phyloP scores from a whole-genome alignment of 2,113 vertebrate species.

The Regulus satrapa region DNA sequence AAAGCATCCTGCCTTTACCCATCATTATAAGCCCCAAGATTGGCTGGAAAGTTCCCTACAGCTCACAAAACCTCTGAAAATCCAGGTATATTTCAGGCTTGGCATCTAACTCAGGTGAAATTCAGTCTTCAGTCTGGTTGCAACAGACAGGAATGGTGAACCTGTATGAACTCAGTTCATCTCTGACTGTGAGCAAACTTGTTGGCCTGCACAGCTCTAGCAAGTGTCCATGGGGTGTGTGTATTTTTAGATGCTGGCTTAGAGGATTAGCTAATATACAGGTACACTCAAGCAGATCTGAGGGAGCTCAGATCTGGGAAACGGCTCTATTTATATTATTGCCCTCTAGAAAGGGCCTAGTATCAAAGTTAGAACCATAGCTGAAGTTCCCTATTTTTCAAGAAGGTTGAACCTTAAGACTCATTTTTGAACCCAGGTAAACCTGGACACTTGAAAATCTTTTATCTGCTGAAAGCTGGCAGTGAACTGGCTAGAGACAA shows the following conservation, averaged over 20 bases:
- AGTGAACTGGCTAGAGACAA: background rate
- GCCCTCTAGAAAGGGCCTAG: background rate
- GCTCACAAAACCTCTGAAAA: background rate
- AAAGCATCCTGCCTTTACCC: background rate
- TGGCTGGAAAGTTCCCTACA: background rate
- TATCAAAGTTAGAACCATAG: background rate
- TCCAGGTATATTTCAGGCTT: background rate
- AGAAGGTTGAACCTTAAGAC: background rate
- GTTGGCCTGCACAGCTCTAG: slow-evolving; percentile 16
- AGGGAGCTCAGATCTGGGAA: background rate
- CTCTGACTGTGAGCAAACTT: background rate
- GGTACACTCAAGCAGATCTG: background rate
- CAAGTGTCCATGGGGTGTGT: background rate
- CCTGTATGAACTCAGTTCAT: background rate
- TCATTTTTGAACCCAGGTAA: background rate
- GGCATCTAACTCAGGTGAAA: background rate
- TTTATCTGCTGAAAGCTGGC: background rate
- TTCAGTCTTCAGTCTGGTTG: slow-evolving; percentile 1
- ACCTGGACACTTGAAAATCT: background rate
- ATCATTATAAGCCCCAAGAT: background rate
- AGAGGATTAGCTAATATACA: slow-evolving; percentile 2
- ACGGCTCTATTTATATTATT: background rate
- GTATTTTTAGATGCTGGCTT: slow-evolving; percentile 46
- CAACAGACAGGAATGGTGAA: slow-evolving; percentile 9
- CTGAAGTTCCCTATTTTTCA: background rate